Conservation (phyloP, 2,113 vertebrate species). For the Dicentrarchus labrax region DNA sequence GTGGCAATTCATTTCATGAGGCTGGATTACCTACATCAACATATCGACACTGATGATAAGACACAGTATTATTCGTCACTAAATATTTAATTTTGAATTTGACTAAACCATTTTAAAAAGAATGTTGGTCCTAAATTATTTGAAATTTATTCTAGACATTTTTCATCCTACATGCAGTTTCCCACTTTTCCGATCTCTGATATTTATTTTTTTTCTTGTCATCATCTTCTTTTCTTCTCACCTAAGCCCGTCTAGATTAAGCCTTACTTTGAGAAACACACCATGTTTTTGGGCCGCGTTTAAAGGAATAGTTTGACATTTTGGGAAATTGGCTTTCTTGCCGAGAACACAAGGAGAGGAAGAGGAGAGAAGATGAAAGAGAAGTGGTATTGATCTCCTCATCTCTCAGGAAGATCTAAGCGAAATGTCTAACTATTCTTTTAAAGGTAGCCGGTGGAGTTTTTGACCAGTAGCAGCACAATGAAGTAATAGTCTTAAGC, state of each 20-base stretch:
- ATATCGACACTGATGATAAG: not conserved
- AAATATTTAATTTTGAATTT: not conserved
- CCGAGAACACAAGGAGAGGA: no score
- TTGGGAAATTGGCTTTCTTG: not conserved
- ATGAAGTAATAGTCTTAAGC: not conserved
- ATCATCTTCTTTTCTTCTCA: not conserved
- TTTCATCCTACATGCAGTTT: no score
- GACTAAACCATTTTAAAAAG: not conserved
- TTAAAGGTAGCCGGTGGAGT: not conserved
- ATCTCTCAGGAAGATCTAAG: not conserved
- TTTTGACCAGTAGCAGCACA: not conserved
- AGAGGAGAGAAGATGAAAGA: no score
- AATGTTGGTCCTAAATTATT: not conserved
- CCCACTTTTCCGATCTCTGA: no score
- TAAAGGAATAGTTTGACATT: not conserved
- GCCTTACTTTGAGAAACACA: not conserved
- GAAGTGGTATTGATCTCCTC: not conserved
- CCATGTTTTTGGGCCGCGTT: not conserved
- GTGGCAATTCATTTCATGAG: not conserved
- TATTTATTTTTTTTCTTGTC: not conserved
- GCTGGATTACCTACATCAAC: not conserved
- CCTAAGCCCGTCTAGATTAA: not conserved
- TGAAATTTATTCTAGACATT: not conserved
- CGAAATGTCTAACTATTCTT: not conserved
- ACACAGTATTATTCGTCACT: not conserved